Base-by-base conservation (phyloP, 2,888 invertebrate species). In the Lasioglossum leucozonium region DNA sequence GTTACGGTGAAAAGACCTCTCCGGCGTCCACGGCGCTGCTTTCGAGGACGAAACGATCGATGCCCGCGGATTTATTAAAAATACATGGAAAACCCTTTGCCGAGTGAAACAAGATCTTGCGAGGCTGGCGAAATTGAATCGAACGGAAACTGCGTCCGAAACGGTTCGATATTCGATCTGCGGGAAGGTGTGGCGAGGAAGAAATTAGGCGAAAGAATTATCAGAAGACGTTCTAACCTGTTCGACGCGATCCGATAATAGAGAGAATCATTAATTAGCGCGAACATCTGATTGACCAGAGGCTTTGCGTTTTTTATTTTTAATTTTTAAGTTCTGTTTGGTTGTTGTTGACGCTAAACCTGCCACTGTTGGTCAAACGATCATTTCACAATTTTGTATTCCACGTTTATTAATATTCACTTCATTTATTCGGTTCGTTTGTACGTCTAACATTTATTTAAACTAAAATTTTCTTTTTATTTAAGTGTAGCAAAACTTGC, bases 101-200 rank as follows among this genome's bases (percentile, higher is more conserved):
- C 82, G 85, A 62, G 85, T 76, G 75, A 80, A 85, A 47, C 34
- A 18, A 34, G 76, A 69, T 71, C 79, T 34, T 51, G 22, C n/a
- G 51, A n/a, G 58, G 55, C 18, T 37, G 72, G 37, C 65, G 47
- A 69, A 55, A 84, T 71, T 76, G 37, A 77, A 76, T 55, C 47
- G 81, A 75, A 55, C 72, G 62, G 62, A 87, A 87, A 84, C 26
- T 85, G 85, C 91, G 91, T 91, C 92, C 87, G 86, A 92, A 91
- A 92, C 93, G 92, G 93, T 93, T 92, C 26, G 92, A 93, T 93
- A 93, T 90, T 81, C 44, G 86, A n/a, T 51, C 22, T 51, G 22
- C 1, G 51, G 10, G 51, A 3, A 3, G 22, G 10, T 22, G 22
- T 51, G 51, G 51, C 51, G 51, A 51, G 51, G 51, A 51, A 51